phyloP scores from a whole-genome alignment of 2,888 invertebrate genomes.

The Pyrocoelia pectoralis region DNA sequence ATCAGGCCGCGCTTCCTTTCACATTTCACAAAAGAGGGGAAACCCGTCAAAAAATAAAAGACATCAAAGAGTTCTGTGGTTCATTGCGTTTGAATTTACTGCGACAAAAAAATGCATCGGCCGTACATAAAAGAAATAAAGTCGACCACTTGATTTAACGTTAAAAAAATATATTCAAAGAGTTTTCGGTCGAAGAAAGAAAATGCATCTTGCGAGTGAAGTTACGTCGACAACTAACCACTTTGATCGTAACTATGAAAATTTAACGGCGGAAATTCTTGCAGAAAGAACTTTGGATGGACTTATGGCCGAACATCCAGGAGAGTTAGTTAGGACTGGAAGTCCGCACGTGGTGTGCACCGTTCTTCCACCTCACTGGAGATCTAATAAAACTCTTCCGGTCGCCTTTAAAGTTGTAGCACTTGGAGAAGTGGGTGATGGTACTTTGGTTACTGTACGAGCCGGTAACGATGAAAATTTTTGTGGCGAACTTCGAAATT shows the following conservation, averaged over 20 bases:
- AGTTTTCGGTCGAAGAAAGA: neutral
- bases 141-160: slow-evolving; percentile 31
- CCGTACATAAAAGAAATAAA: slow-evolving; percentile 28
- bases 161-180: too few species aligned
- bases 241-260: slow-evolving; percentile 59
- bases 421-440: slow-evolving; percentile 93
- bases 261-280: slow-evolving; percentile 90
- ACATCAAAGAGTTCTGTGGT: slow-evolving; percentile 46
- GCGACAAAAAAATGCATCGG: slow-evolving; percentile 35
- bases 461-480: slow-evolving; percentile 99
- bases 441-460: slow-evolving; percentile 92
- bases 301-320: slow-evolving; percentile 88
- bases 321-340: slow-evolving; percentile 90
- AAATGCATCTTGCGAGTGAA: slow-evolving; percentile 83
- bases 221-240: slow-evolving; percentile 73
- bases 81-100: slow-evolving; percentile 40
- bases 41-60: slow-evolving; percentile 27
- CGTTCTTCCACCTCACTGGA: slow-evolving; percentile 94
- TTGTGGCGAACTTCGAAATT: slow-evolving; percentile 94
- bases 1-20: slow-evolving; percentile 32
- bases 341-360: slow-evolving; percentile 97
- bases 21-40: slow-evolving; percentile 24
- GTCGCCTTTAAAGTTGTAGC: slow-evolving; percentile 97
- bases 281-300: slow-evolving; percentile 88
- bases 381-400: slow-evolving; percentile 97